Evolutionary conservation across 2,888 invertebrate genomes (phyloP), one percentile per base, ranked within the genome.

Genomic region (Sthenelais limicola): DNA sequence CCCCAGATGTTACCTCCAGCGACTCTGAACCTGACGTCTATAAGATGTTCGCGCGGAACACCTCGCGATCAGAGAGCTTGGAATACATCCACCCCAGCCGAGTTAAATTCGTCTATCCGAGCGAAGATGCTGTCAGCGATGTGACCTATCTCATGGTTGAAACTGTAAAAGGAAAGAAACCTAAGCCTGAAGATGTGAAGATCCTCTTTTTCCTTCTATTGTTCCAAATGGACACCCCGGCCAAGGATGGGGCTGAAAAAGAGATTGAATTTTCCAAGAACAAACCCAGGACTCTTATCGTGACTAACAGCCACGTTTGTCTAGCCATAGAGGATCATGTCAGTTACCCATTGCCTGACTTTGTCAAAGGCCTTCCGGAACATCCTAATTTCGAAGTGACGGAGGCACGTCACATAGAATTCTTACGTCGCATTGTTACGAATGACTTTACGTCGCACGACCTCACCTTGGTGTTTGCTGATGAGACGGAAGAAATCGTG

Each of bases 281-380:
- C 66, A 66, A 66, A 68, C 75, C 84, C 12, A 75, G 83, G 5
- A 83, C 82, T 47, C 76, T 86, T 62, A 80, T 86, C 24, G 72
- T 87, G 35, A 85, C 85, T 48, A 81, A 83, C 69, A 78, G 79
- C 26, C 80, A 83, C 70, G 56, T 87, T n/a, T 83, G 82, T 72
- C 76, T 87, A 33, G 79, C 81, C 2, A 76, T 76, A 49, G 87
- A 86, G 68, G 85, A 86, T 77, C 72, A 83, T 33, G 85, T 85
- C 38, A 85, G 83, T 73, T 86, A 86, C 71, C 87, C 87, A 0
- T 74, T 86, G n/a, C 86, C 86, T 4, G 85, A 85, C 51, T 86
- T 86, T 79, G 83, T 82, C 7, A 76, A 82, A n/a, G 83, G 83
- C 12, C 75, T 84, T 5, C 86, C 86, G 5, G 82, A 81, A 43